phyloP scores from a whole-genome alignment of 2,797 vertebrate species.

The Rachycentron canadum region DNA sequence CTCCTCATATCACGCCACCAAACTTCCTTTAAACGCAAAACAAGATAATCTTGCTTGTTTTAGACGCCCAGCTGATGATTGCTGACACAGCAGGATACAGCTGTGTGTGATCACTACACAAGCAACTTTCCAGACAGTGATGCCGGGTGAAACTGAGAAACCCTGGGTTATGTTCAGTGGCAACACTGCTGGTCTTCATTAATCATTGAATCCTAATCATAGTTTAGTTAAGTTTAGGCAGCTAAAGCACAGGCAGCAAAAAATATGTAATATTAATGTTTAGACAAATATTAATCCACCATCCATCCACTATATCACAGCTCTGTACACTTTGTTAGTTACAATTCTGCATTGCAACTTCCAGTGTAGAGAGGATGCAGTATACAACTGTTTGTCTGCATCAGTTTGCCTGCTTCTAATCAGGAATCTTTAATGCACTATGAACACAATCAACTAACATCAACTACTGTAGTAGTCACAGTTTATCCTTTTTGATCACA shows the following conservation, averaged over 20 bases:
- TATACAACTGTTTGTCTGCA: background rate
- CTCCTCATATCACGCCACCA: conserved; percentile 60
- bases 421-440: background rate
- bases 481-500: background rate
- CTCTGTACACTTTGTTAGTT: background rate
- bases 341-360: background rate
- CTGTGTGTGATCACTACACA: conserved; percentile 47
- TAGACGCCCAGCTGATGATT: conserved; percentile 54
- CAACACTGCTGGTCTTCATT: background rate
- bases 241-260: background rate
- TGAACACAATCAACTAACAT: background rate
- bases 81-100: conserved; percentile 68
- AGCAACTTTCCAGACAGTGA: conserved; percentile 43
- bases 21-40: conserved; percentile 71
- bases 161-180: background rate
- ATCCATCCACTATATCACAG: background rate
- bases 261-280: background rate
- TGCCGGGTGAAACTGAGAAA: conserved; percentile 1
- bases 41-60: conserved; percentile 58
- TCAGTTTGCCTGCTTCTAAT: background rate
- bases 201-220: background rate
- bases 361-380: background rate
- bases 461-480: background rate
- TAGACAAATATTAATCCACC: background rate
- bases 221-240: background rate